A percentile compares a stretch with the other conserved stretches of the same genome.
These are phyloP conservation scores for Seira musarum DNA, from an alignment of 2,888 invertebrate species.

Conservation along the genomic window DNA sequence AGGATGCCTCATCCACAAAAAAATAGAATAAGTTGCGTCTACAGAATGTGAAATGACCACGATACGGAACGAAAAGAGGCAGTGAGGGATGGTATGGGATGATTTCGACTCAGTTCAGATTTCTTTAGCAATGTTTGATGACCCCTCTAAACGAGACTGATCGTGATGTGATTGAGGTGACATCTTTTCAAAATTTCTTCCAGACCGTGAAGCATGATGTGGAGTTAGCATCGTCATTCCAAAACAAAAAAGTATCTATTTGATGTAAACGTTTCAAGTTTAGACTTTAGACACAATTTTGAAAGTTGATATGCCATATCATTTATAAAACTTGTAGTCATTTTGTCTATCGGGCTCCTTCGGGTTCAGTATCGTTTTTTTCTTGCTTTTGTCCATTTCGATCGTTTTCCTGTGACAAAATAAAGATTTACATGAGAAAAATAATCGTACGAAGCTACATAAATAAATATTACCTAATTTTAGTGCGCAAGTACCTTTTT, in stretches of 20 bases:
- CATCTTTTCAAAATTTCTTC: constrained; percentile 61
- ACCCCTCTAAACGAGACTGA: constrained; percentile 57
- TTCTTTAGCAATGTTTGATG: constrained; percentile 61
- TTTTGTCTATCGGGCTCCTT: too few relatives aligned
- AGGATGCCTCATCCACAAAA: constrained; percentile 64
- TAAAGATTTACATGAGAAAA: too few relatives aligned
- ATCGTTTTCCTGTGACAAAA: too few relatives aligned
- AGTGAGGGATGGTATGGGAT: constrained; percentile 72
- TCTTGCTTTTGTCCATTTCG: too few relatives aligned
- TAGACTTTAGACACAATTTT: too few relatives aligned
- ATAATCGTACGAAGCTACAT: too few relatives aligned
- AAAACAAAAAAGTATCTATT: constrained; percentile 29
- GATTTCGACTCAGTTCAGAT: constrained; percentile 75
- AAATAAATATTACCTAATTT: too few relatives aligned
- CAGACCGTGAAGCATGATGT: constrained; percentile 36
- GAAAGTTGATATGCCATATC: too few relatives aligned
- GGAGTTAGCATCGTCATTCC: constrained; percentile 42
- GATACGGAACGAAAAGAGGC: constrained; percentile 82
- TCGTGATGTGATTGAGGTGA: constrained; percentile 58
- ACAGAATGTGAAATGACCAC: constrained; percentile 78
- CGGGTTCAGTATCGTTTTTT: too few relatives aligned
- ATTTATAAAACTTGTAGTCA: too few relatives aligned
- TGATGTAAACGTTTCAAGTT: too few relatives aligned
- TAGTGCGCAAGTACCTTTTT: too few relatives aligned
- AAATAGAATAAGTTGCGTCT: constrained; percentile 61